phyloP scores from a whole-genome alignment of 2,113 vertebrate genomes.

The Hypanus sabinus region DNA sequence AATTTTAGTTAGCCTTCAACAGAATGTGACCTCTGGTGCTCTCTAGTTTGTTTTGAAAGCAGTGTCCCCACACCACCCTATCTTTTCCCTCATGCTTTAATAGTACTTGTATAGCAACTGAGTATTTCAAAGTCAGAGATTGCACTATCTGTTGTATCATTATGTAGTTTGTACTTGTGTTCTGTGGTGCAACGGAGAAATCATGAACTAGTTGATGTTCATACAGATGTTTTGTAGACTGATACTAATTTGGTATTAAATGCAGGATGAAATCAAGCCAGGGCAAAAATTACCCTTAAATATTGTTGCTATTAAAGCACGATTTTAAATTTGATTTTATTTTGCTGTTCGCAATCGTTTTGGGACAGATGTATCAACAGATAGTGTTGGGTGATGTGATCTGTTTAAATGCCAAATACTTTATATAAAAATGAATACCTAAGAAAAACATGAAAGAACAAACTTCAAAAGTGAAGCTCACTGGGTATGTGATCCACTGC shows the following conservation, averaged over 20 bases:
- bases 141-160: conserved; percentile 4
- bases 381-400: background rate
- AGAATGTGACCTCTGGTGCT: no score
- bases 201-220: background rate
- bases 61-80: background rate
- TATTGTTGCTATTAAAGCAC: background rate
- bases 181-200: background rate
- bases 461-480: background rate
- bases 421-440: background rate
- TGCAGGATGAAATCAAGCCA: conserved; percentile 7
- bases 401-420: conserved; percentile 23
- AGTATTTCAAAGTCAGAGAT: background rate
- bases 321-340: background rate
- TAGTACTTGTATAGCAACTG: background rate
- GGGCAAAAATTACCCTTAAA: background rate
- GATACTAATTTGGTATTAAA: background rate
- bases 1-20: conserved; percentile 28
- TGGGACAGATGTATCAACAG: background rate
- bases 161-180: conserved; percentile 23
- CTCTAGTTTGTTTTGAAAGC: background rate
- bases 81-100: conserved; percentile 10
- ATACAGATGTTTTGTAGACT: background rate
- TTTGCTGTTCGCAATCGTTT: background rate
- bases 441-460: background rate
- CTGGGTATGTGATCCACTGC: background rate